These are phyloP conservation scores for Achroia grisella DNA, from an alignment of 1,140 invertebrate species.

Conservation along the genomic window DNA sequence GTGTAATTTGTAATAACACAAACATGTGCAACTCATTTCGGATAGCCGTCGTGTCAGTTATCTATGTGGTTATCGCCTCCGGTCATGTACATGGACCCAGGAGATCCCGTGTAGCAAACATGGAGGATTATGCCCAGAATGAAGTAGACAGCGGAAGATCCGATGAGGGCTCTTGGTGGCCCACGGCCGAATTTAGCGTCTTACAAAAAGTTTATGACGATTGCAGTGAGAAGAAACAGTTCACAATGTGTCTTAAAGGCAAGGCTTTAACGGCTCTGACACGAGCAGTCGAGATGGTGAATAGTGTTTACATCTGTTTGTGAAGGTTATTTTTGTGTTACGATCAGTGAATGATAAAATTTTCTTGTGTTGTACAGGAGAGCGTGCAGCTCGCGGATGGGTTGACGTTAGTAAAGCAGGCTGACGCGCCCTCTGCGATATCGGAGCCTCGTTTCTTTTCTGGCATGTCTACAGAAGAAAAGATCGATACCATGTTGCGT, in stretches of 20 bases:
- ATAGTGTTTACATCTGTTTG: slow-evolving; percentile 21
- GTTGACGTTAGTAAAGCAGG: slow-evolving; percentile 73
- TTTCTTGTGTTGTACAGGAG: slow-evolving; percentile 61
- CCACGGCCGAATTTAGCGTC: slow-evolving; percentile 67
- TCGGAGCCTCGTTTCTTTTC: slow-evolving; percentile 66
- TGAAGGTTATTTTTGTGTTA: slow-evolving; percentile 16
- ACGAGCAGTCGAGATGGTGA: slow-evolving; percentile 74
- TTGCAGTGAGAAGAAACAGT: slow-evolving; percentile 74
- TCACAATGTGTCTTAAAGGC: slow-evolving; percentile 75
- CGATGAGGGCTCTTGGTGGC: slow-evolving; percentile 70
- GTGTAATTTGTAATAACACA: slow-evolving; percentile 29
- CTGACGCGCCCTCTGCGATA: slow-evolving; percentile 58
- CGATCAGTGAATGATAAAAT: slow-evolving; percentile 25
- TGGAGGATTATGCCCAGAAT: slow-evolving; percentile 52
- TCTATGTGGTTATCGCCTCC: slow-evolving; percentile 52
- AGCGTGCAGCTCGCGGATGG: slow-evolving; percentile 75
- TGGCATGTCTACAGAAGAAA: slow-evolving; percentile 67
- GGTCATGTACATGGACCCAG: slow-evolving; percentile 56
- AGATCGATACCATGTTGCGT: slow-evolving; percentile 62
- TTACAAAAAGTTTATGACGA: slow-evolving; percentile 76
- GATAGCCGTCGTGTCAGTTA: slow-evolving; percentile 55
- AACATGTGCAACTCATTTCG: slow-evolving; percentile 62
- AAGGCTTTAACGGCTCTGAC: slow-evolving; percentile 73
- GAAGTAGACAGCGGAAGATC: slow-evolving; percentile 67
- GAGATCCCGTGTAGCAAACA: slow-evolving; percentile 58